phyloP scores from a whole-genome alignment of 2,797 vertebrate species.

The Phataginus tricuspis region DNA sequence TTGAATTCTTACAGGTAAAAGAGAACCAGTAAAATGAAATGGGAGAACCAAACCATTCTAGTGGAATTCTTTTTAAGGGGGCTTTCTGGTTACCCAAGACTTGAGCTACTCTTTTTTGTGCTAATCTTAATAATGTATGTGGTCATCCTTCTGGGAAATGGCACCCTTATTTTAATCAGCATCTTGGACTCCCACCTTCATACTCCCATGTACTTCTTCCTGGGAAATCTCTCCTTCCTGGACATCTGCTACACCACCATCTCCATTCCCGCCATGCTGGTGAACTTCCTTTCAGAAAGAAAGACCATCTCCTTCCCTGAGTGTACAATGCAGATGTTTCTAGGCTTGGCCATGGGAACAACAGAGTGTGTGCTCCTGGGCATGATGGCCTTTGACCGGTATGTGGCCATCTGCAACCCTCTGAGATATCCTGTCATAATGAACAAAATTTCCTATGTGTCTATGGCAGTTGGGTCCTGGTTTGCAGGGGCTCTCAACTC shows the following conservation, averaged over 20 bases:
- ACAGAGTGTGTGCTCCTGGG: conserved; percentile 74
- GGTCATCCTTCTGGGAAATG: conserved; percentile 73
- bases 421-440: conserved; percentile 71
- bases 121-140: conserved; percentile 70
- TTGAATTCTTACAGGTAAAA: conserved; percentile 46
- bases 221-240: conserved; percentile 75
- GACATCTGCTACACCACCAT: conserved; percentile 72
- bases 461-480: conserved; percentile 63
- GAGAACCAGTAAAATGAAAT: conserved; percentile 51
- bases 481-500: conserved; percentile 48
- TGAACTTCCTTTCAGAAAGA: conserved; percentile 62
- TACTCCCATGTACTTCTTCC: conserved; percentile 74
- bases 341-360: conserved; percentile 66
- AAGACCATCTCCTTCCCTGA: conserved; percentile 70
- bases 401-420: conserved; percentile 67
- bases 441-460: conserved; percentile 59
- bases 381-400: conserved; percentile 76
- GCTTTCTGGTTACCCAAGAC: conserved; percentile 63
- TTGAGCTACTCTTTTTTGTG: conserved; percentile 62
- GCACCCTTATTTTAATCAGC: conserved; percentile 69
- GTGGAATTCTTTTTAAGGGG: conserved; percentile 69
- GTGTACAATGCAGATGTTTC: conserved; percentile 66
- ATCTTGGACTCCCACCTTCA: conserved; percentile 57
- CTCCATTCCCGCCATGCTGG: conserved; percentile 43
- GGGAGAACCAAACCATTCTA: conserved; percentile 51